Base-by-base conservation (phyloP, 1,140 invertebrate species). In the Drosophila tropicalis region DNA sequence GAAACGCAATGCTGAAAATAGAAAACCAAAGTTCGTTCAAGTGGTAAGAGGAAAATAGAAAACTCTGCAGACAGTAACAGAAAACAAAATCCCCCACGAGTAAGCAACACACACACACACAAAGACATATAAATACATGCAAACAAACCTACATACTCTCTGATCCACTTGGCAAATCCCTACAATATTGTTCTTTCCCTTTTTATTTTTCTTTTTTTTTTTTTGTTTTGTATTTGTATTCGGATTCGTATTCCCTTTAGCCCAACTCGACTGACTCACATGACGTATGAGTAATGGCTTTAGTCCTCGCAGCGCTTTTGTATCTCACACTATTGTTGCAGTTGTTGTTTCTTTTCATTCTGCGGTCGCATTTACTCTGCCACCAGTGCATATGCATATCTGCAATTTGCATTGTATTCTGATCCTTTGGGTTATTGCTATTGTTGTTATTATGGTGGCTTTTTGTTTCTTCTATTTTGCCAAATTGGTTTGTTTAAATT, bases 281-380 rank as follows among this genome's bases (percentile, higher is more conserved):
- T 83, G 79, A 83, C 83, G 83, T 89, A 86, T 86, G 83, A 86
- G 83, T 86, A 87, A 86, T 86, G 79, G 83, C 76, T 89, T 87
- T 89, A 77, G 71, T 68, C 62, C 34, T 66, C 17, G 74, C 74
- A 75, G 62, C 64, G 74, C 74, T 77, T 76, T 76, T 76, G 73
- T 22, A 51, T 76, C 73, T 76, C 60, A 61, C 72, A 76, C 73
- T 76, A 55, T 76, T 61, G 72, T 75, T 75, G 62, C 70, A 39
- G 57, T 40, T 47, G 70, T 25, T 44, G 40, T 36, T 44, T 36
- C 57, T 84, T 72, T 79, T 79, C 64, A 77, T 87, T 72, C 71
- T 87, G 84, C 65, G 84, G 84, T 89, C 71, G 83, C 83, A 76
- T 80, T 80, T 80, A 58, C 84, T 70, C 62, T 63, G 54, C 55